These are phyloP conservation scores for Cyclura pinguis DNA, from an alignment of 2,797 vertebrate species.

Conservation along the genomic window DNA sequence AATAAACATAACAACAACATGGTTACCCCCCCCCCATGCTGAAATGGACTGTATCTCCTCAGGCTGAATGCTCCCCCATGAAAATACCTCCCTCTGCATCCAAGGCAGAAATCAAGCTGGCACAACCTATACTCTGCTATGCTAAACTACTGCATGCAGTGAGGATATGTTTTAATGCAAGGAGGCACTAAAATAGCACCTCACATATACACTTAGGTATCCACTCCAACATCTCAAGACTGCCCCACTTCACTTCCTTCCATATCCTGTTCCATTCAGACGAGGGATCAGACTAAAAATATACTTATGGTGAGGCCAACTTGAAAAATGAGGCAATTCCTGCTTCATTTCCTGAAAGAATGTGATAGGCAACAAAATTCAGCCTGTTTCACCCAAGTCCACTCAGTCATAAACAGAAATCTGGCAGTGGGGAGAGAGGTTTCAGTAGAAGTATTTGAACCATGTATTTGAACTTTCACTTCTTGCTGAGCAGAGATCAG, in stretches of 20 bases:
- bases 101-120: neutral
- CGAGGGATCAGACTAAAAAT: neutral
- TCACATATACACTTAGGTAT: neutral
- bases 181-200: neutral
- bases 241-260: neutral
- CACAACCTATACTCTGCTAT: neutral
- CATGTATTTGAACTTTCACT: neutral
- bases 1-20: no score
- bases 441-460: neutral
- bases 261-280: neutral
- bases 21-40: neutral
- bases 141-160: neutral
- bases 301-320: neutral
- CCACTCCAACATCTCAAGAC: neutral
- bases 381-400: neutral
- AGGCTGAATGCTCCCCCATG: neutral
- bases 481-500: neutral
- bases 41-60: neutral
- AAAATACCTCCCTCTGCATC: neutral
- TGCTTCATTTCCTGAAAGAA: neutral
- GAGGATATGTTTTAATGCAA: neutral
- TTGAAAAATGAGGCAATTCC: neutral
- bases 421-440: neutral
- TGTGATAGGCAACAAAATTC: neutral
- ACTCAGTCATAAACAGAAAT: neutral